These are phyloP conservation scores for Orchesella flavescens DNA, from an alignment of 2,888 invertebrate genomes.

Conservation along the genomic window DNA sequence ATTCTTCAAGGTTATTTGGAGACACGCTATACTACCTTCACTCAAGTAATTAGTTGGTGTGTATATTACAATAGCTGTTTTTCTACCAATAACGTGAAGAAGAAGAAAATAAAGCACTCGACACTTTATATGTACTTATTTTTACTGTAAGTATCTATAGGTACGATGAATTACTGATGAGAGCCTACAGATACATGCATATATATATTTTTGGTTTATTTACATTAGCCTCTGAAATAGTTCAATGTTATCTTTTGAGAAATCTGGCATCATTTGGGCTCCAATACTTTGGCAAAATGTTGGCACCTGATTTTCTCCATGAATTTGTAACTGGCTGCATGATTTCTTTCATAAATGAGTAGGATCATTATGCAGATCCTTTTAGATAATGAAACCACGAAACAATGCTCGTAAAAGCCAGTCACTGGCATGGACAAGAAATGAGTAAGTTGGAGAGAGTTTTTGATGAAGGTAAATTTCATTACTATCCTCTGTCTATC, in stretches of 20 bases:
- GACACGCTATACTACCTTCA: not conserved
- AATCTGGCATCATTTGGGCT: too few species aligned
- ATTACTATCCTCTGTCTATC: conserved; percentile 24
- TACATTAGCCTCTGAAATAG: too few species aligned
- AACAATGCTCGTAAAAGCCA: conserved; percentile 72
- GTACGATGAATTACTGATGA: too few species aligned
- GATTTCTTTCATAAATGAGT: not conserved
- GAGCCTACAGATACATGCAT: too few species aligned
- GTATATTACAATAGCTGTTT: conserved; percentile 20
- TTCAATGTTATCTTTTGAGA: too few species aligned
- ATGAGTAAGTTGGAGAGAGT: conserved; percentile 52
- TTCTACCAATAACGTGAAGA: not conserved
- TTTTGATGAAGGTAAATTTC: conserved; percentile 72
- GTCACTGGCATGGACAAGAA: conserved; percentile 40
- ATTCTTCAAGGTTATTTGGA: not conserved
- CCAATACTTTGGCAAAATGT: too few species aligned
- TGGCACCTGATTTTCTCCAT: too few species aligned
- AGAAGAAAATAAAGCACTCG: too few species aligned
- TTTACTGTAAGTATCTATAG: too few species aligned
- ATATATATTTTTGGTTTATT: too few species aligned
- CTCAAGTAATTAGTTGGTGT: conserved; percentile 12
- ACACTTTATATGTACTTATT: too few species aligned
- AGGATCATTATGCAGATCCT: conserved; percentile 69
- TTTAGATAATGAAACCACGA: conserved; percentile 70
- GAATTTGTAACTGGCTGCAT: too few species aligned